Percentiles rank a stretch among this genome's conserved stretches.
Evolutionary conservation across 53 echinoderm and acorn worm species (phyloP).

Genomic region (Apostichopus leukothele): DNA sequence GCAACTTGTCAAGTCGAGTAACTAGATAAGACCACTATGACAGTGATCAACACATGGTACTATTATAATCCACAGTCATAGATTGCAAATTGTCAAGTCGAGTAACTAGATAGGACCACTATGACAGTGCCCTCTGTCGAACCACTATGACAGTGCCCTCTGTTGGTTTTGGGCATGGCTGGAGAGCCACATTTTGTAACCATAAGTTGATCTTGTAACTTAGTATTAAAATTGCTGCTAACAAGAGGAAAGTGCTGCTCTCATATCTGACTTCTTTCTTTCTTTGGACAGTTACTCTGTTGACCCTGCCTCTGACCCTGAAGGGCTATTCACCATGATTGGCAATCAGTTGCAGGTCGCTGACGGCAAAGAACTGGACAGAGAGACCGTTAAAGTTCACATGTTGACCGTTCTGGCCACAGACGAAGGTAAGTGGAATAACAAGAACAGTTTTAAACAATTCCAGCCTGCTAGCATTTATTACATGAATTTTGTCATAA

Average conservation of each 20-base stretch:
- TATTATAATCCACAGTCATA: too few species aligned
- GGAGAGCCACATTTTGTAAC: neutral
- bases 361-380: conserved; percentile 52
- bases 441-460: too few species aligned
- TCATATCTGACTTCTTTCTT: conserved; percentile 8
- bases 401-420: conserved; percentile 64
- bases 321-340: conserved; percentile 64
- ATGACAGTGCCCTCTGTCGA: too few species aligned
- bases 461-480: too few species aligned
- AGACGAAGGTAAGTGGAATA: conserved; percentile 64
- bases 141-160: too few species aligned
- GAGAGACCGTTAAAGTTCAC: conserved; percentile 67
- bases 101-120: too few species aligned
- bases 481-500: too few species aligned
- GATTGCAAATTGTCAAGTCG: too few species aligned
- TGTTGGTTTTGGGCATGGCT: too few species aligned
- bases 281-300: conserved; percentile 64
- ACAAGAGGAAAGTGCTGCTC: neutral
- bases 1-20: too few species aligned
- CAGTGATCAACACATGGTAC: too few species aligned
- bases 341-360: conserved; percentile 40
- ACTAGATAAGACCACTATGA: too few species aligned
- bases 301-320: conserved; percentile 76
- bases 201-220: neutral
- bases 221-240: neutral